These are phyloP conservation scores for Desmodus rotundus DNA, from an alignment of 2,113 vertebrate genomes.

Conservation along the genomic window DNA sequence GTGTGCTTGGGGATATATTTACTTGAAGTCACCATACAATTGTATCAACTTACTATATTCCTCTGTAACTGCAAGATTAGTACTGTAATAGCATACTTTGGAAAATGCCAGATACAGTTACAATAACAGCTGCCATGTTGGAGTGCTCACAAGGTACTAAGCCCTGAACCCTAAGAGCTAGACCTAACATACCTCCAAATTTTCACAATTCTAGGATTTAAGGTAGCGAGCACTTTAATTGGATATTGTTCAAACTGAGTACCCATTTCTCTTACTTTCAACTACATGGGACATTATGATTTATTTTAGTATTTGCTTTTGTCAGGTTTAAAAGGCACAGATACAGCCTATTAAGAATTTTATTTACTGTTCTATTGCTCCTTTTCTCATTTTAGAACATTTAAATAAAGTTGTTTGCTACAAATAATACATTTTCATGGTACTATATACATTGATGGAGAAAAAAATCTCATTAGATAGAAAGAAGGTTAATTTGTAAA, in stretches of 20 bases:
- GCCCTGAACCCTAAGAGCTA: background rate
- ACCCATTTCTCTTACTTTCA: background rate
- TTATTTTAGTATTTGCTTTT: constrained; percentile 29
- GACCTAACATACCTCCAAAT: background rate
- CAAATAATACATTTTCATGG: constrained; percentile 1
- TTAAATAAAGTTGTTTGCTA: constrained; percentile 3
- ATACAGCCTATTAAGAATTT: background rate
- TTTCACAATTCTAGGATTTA: background rate
- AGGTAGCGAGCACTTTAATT: background rate
- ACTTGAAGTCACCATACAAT: background rate
- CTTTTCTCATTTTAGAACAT: background rate
- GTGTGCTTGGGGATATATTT: background rate
- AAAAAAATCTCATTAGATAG: background rate
- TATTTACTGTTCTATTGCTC: background rate
- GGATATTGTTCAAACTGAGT: background rate
- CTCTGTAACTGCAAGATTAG: background rate
- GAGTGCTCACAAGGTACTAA: background rate
- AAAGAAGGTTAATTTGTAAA: constrained; percentile 1
- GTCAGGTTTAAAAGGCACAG: constrained; percentile 1
- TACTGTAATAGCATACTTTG: background rate
- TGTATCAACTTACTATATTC: background rate
- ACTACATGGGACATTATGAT: background rate
- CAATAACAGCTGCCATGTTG: background rate
- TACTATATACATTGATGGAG: background rate
- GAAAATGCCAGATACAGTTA: background rate